These are phyloP conservation scores for Parazoanthus darwini DNA, from an alignment of 92 coral and sea anemone genomes.

Conservation along the genomic window DNA sequence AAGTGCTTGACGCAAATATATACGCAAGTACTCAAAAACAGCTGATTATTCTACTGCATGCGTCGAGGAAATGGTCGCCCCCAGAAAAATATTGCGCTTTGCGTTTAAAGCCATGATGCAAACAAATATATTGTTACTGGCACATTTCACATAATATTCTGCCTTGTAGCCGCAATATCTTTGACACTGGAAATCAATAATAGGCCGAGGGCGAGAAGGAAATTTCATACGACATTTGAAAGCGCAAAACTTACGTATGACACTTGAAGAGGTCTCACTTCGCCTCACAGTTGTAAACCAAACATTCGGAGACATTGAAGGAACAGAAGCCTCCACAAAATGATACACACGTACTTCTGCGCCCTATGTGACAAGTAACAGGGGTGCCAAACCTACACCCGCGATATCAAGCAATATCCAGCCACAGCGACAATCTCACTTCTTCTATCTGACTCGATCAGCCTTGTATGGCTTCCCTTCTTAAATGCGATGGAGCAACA, in stretches of 20 bases:
- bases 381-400: not conserved
- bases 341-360: not conserved
- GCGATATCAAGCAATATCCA: not conserved
- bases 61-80: conserved; percentile 18
- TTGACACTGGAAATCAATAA: conserved; percentile 3
- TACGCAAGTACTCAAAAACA: not conserved
- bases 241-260: conserved; percentile 2
- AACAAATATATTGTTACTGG: not conserved
- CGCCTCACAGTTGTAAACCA: not conserved
- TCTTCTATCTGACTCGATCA: not conserved
- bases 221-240: conserved; percentile 13
- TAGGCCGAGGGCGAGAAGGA: not conserved
- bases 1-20: not conserved
- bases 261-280: not conserved
- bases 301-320: not conserved
- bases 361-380: not conserved
- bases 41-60: not conserved
- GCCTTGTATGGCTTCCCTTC: not conserved
- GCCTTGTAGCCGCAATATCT: not conserved
- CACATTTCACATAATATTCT: not conserved
- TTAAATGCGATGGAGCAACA: not conserved
- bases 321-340: conserved; percentile 4
- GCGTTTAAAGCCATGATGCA: conserved; percentile 18
- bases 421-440: not conserved
- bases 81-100: conserved; percentile 22